Conservation (phyloP, 2,888 invertebrate species). For the Stenichneumon culpator region DNA sequence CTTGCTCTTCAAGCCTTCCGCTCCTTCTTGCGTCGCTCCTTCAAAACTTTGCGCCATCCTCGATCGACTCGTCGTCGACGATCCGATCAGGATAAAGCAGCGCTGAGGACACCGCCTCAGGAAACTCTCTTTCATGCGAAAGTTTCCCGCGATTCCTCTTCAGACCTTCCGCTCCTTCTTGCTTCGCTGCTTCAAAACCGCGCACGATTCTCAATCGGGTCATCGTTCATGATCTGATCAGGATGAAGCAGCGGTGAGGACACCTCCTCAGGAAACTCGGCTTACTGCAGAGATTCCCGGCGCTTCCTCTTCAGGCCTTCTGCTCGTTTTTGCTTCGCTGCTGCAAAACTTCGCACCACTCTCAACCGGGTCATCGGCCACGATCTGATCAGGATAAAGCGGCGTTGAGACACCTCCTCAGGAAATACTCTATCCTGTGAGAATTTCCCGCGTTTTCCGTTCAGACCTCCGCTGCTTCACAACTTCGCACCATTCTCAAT, state of each 20-base stretch:
- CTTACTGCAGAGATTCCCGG: background rate
- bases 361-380: background rate
- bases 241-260: no score
- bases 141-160: background rate
- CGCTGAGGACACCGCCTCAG: background rate
- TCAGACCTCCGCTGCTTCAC: no score
- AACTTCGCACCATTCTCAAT: no score
- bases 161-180: background rate
- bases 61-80: background rate
- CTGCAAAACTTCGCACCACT: background rate
- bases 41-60: background rate
- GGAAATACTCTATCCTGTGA: no score
- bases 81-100: background rate
- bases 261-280: no score
- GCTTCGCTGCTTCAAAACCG: background rate
- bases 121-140: background rate
- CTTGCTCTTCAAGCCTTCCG: background rate
- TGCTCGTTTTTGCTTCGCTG: background rate
- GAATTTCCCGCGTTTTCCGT: no score
- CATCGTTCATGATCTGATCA: no score
- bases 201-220: background rate
- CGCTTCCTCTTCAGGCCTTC: background rate
- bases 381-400: background rate
- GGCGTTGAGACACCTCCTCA: background rate
- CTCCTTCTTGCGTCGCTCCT: background rate